A percentile compares a stretch with the other conserved stretches of the same genome.
phyloP scores from a whole-genome alignment of 2,888 invertebrate genomes.

The Drosophila melanosoma region DNA sequence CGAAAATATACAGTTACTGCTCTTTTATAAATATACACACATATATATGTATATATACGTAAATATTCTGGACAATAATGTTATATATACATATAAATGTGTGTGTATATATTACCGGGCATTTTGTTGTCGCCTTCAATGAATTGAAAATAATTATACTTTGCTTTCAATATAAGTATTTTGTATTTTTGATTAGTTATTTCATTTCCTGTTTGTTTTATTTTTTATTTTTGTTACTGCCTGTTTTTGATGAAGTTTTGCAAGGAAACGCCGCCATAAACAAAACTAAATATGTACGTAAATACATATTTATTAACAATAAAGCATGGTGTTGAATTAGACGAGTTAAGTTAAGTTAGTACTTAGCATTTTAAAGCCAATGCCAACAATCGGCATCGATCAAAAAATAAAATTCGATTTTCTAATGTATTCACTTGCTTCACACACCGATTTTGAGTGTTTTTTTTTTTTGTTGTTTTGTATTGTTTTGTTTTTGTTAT shows the following conservation, averaged over 20 bases:
- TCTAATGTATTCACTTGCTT: slow-evolving; percentile 40
- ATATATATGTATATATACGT: slow-evolving; percentile 28
- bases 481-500: neutral
- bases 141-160: slow-evolving; percentile 68
- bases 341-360: slow-evolving; percentile 12
- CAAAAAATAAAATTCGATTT: slow-evolving; percentile 34
- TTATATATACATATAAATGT: slow-evolving; percentile 32
- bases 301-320: slow-evolving; percentile 23
- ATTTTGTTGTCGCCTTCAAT: slow-evolving; percentile 42
- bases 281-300: slow-evolving; percentile 15
- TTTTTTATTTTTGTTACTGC: slow-evolving; percentile 9
- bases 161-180: slow-evolving; percentile 50
- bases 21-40: slow-evolving; percentile 44
- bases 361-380: slow-evolving; percentile 42
- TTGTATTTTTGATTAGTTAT: slow-evolving; percentile 55
- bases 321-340: slow-evolving; percentile 40
- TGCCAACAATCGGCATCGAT: slow-evolving; percentile 35
- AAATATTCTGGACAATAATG: slow-evolving; percentile 62
- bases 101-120: slow-evolving; percentile 41
- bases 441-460: slow-evolving; percentile 43
- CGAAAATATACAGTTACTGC: slow-evolving; percentile 77
- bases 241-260: slow-evolving; percentile 13
- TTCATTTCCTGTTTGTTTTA: slow-evolving; percentile 44
- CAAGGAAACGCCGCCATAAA: slow-evolving; percentile 14
- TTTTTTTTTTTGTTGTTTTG: neutral